These are phyloP conservation scores for Salvelinus namaycush DNA, from an alignment of 2,113 vertebrate genomes.

Conservation along the genomic window DNA sequence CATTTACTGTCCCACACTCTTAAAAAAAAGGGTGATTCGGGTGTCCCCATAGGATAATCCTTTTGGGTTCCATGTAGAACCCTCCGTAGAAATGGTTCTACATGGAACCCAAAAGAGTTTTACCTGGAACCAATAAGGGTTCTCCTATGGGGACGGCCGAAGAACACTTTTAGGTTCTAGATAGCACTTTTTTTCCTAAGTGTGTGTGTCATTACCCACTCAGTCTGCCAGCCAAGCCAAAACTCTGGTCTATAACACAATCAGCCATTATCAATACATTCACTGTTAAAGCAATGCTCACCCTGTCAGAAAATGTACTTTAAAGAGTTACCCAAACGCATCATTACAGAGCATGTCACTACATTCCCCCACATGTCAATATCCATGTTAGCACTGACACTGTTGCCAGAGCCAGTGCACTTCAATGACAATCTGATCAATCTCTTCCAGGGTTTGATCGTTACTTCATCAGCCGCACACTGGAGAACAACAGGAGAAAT, in stretches of 20 bases:
- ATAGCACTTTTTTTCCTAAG: background rate
- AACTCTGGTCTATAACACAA: background rate
- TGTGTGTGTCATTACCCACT: background rate
- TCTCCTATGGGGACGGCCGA: no score
- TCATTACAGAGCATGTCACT: background rate
- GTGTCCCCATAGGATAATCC: no score
- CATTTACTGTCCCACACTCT: no score
- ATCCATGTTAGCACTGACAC: constrained; percentile 14
- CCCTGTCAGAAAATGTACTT: background rate
- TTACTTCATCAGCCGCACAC: constrained; percentile 78
- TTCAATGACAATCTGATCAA: constrained; percentile 56
- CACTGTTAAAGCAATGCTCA: background rate
- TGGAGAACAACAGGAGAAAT: constrained; percentile 82
- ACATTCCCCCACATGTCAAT: background rate
- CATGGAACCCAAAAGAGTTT: no score
- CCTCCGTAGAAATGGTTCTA: no score
- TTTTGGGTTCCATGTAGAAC: no score
- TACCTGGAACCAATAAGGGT: no score
- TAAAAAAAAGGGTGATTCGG: no score
- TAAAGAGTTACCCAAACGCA: background rate
- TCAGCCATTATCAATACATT: background rate
- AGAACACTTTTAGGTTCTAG: background rate
- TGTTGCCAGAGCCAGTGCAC: background rate
- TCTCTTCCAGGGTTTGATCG: constrained; percentile 76
- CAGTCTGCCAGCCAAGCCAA: background rate